Evolutionary conservation across 2,113 vertebrate genomes (phyloP).

Genomic region (Orientallactaga bullata): DNA sequence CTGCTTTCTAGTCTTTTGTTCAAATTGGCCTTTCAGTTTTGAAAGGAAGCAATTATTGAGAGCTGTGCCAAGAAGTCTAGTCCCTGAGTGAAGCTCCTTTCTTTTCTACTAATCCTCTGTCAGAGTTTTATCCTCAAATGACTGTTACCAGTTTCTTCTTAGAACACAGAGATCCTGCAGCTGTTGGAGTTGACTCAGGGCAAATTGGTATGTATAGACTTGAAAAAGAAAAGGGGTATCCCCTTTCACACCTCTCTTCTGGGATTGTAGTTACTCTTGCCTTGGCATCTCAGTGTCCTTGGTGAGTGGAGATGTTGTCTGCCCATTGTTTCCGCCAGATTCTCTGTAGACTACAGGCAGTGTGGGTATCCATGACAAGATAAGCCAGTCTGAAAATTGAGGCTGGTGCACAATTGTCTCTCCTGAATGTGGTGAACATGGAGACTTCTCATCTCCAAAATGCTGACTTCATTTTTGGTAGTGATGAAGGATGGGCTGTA

Average conservation of each 20-base stretch:
- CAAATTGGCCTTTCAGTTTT: conserved; percentile 29
- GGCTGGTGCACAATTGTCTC: conserved; percentile 59
- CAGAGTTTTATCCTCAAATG: conserved; percentile 20
- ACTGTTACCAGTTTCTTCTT: neutral
- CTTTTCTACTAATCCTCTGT: neutral
- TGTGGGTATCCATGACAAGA: conserved; percentile 23
- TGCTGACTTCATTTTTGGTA: conserved; percentile 44
- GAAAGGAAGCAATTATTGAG: conserved; percentile 15
- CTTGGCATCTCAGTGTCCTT: conserved; percentile 9
- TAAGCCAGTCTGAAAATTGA: conserved; percentile 64
- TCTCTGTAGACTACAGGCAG: neutral
- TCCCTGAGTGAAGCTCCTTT: neutral
- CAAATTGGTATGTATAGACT: neutral
- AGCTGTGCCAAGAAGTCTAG: neutral
- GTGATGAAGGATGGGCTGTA: conserved; percentile 34
- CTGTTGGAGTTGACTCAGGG: neutral
- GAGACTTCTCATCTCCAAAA: conserved; percentile 71
- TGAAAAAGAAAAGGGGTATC: neutral
- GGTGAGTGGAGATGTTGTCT: conserved; percentile 1
- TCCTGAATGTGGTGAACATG: conserved; percentile 49
- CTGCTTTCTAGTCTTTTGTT: neutral
- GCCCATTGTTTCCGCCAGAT: neutral
- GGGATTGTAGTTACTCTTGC: neutral
- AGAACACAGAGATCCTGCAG: neutral
- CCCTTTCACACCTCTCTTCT: neutral